A percentile compares a stretch with the other conserved stretches of the same genome.
These are phyloP conservation scores for Myotis yumanensis DNA, from an alignment of 2,113 vertebrate species.

Conservation along the genomic window DNA sequence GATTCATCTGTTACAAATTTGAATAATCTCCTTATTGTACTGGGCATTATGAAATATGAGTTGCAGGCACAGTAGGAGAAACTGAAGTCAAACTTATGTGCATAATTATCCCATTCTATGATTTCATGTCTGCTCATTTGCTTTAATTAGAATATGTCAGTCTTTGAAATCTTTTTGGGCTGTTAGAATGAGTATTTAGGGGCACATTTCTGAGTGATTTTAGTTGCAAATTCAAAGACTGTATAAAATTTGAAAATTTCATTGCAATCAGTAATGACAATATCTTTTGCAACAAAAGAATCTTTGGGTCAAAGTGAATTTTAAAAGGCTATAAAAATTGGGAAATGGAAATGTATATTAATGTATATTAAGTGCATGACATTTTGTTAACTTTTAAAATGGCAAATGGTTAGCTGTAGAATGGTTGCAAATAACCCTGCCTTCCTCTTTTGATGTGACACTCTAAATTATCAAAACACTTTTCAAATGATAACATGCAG, in stretches of 20 bases:
- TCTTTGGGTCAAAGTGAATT: constrained; percentile 23
- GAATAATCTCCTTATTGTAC: neutral
- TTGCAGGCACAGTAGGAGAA: neutral
- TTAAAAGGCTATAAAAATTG: constrained; percentile 42
- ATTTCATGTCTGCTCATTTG: constrained; percentile 61
- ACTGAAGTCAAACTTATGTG: neutral
- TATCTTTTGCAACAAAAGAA: constrained; percentile 40
- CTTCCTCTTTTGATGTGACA: neutral
- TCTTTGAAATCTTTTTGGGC: constrained; percentile 61
- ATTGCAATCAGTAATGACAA: neutral
- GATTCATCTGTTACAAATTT: neutral
- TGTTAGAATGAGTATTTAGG: constrained; percentile 44
- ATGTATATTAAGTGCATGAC: constrained; percentile 51
- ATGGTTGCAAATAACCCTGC: neutral
- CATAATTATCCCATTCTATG: neutral
- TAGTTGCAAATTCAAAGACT: constrained; percentile 21
- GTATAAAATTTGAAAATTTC: neutral
- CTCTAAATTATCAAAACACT: neutral
- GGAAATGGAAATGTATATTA: constrained; percentile 54
- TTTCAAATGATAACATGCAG: constrained; percentile 28
- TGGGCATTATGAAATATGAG: neutral
- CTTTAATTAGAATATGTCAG: constrained; percentile 79
- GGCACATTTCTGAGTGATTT: constrained; percentile 36
- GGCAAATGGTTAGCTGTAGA: constrained; percentile 41
- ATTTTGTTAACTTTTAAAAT: constrained; percentile 57